Evolutionary conservation across 53 echinoderm and acorn worm species (phyloP), one percentile per base, ranked within the genome.

Genomic region (Luidia sarsii): DNA sequence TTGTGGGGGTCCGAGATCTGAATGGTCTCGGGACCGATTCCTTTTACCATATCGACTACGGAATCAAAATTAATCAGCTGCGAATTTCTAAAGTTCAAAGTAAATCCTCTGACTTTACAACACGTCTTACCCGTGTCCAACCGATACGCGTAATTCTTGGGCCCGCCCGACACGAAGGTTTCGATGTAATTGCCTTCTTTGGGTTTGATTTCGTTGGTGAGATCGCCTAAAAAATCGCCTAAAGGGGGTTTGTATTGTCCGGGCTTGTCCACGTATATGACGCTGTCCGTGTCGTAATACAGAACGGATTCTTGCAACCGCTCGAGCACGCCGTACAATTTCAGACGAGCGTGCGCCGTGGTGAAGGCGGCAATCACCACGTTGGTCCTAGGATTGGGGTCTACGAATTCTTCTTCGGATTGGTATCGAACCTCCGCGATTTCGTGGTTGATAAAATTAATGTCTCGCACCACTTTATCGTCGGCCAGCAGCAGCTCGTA

Each of bases 51-150:
- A 2, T 48, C 23, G 30, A 25, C 30, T 28, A 92, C 34, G 3
- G 86, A 79, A 3, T 89, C 86, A 36, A 52, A 92, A 80, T 86
- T 85, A 18, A 91, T 80, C 10, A 48, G 20, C 41, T 89, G 52
- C 0, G 70, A 32, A 31, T 89, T 89, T 27, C 23, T 77, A 31
- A 59, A 79, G 48, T 89, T 89, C 0, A 89, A 19, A 0, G 89
- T 89, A 2, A 93, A 83, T 0, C 84, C 89, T 7, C 83, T 75
- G 10, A 86, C 87, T 80, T 93, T 93, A 57, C 89, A 86, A 6
- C 48, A 55, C 0, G 89, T 82, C 24, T 92, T 82, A 1, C 92
- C 92, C 18, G 70, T 52, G 16, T 92, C 80, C 31, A 89, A 68
- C 31, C 50, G 53, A 39, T 85, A 92, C 0, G 88, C 85, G 31